A percentile compares a stretch with the other conserved stretches of the same genome.
Evolutionary conservation across 2,888 invertebrate species (phyloP).

Genomic region (Tolmerus cingulatus): DNA sequence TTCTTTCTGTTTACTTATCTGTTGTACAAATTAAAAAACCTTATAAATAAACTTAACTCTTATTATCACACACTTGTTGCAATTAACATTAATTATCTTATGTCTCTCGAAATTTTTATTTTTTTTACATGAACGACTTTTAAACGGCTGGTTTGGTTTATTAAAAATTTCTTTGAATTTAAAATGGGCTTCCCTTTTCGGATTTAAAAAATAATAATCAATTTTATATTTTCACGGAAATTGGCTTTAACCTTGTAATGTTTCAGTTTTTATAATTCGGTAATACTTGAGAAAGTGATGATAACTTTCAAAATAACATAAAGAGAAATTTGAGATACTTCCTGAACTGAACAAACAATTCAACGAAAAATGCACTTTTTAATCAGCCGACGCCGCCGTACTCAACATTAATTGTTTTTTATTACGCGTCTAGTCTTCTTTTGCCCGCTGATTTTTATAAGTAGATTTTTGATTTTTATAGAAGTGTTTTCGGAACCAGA

Average conservation of each 20-base stretch:
- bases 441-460: neutral
- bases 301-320: neutral
- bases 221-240: neutral
- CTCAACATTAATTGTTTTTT: neutral
- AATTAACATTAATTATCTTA: constrained; percentile 34
- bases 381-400: neutral
- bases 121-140: neutral
- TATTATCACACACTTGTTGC: constrained; percentile 43
- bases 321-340: neutral
- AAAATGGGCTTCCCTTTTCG: neutral
- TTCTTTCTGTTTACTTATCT: neutral
- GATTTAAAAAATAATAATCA: neutral
- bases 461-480: neutral
- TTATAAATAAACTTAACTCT: constrained; percentile 28
- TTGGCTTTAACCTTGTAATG: neutral
- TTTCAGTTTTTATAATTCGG: neutral
- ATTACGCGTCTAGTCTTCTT: neutral
- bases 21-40: constrained; percentile 29
- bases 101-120: neutral
- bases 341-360: neutral
- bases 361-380: constrained; percentile 2
- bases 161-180: neutral
- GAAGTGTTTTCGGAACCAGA: neutral
- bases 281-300: neutral
- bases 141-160: neutral